Percentiles rank a stretch among this genome's conserved stretches.
These are phyloP conservation scores for Micrasema longulum DNA, from an alignment of 1,140 invertebrate genomes.

Conservation along the genomic window DNA sequence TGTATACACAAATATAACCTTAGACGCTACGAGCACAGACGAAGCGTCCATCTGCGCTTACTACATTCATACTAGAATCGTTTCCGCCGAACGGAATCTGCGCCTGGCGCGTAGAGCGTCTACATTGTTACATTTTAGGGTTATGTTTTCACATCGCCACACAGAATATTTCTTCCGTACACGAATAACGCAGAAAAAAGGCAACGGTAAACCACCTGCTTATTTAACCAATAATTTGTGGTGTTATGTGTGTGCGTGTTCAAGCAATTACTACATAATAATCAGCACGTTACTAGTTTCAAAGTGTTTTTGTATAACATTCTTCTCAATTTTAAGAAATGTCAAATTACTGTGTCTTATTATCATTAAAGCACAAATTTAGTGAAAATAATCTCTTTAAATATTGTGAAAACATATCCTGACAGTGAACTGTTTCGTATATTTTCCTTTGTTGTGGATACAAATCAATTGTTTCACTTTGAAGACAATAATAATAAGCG, in stretches of 20 bases:
- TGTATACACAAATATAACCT: constrained; percentile 36
- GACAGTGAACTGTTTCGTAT: too few species aligned
- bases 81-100: constrained; percentile 22
- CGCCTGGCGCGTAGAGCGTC: constrained; percentile 46
- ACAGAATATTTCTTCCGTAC: constrained; percentile 13
- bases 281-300: neutral
- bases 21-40: constrained; percentile 32
- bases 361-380: too few species aligned
- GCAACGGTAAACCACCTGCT: constrained; percentile 14
- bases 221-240: constrained; percentile 16
- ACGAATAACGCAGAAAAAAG: constrained; percentile 28
- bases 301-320: neutral
- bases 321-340: too few species aligned
- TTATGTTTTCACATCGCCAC: constrained; percentile 44
- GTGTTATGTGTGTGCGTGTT: constrained; percentile 4
- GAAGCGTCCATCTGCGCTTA: constrained; percentile 31
- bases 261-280: constrained; percentile 2
- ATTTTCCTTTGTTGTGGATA: too few species aligned
- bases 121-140: constrained; percentile 36
- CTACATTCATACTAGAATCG: constrained; percentile 34
- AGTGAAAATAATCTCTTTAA: too few species aligned
- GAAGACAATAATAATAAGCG: too few species aligned
- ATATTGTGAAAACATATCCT: too few species aligned
- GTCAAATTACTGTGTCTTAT: too few species aligned
- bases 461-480: too few species aligned